Evolutionary conservation across 1,140 invertebrate genomes (phyloP), one percentile per base, ranked within the genome.

Genomic region (Pantala flavescens): DNA sequence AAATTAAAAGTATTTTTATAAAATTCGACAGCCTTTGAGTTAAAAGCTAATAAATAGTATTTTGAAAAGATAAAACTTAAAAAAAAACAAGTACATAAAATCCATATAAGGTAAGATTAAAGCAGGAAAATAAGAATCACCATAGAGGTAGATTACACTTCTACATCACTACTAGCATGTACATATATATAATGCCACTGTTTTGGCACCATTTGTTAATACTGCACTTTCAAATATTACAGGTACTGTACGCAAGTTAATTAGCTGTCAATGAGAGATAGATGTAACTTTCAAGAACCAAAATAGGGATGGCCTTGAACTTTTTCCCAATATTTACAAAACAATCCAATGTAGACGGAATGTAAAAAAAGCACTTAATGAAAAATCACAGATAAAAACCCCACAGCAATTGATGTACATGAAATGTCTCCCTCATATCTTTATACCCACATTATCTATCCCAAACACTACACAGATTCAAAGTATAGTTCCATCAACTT

Each of bases 301-400:
- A 63, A 16, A 63, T 16, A 19, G 49, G 12, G 2, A 19, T 63
- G 16, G n/a, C 12, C 49, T 21, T 63, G 49, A 63, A 19, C 12
- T 7, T 21, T 63, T 21, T 63, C n/a, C 49, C 49, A 19, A 16
- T 63, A 63, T 63, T 63, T 63, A 63, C 49, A 63, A 7, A 19
- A 19, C 49, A 63, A 63, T 63, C 14, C 14, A 63, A 63, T 63
- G 49, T 63, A 63, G 49, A 63, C 49, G 49, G 49, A 63, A 63
- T 63, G 49, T 63, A 63, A 63, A 63, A 63, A 63, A 63, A 63
- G n/a, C n/a, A 63, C n/a, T 63, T 21, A 63, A 63, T 63, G n/a
- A 36, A 63, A 63, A 63, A 63, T 63, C 49, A 63, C 49, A 63
- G 49, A 63, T 63, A 63, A 63, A 36, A 63, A 63, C 49, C 49